Evolutionary conservation across 2,888 invertebrate species (phyloP).

Genomic region (Hypomecis atomaria): DNA sequence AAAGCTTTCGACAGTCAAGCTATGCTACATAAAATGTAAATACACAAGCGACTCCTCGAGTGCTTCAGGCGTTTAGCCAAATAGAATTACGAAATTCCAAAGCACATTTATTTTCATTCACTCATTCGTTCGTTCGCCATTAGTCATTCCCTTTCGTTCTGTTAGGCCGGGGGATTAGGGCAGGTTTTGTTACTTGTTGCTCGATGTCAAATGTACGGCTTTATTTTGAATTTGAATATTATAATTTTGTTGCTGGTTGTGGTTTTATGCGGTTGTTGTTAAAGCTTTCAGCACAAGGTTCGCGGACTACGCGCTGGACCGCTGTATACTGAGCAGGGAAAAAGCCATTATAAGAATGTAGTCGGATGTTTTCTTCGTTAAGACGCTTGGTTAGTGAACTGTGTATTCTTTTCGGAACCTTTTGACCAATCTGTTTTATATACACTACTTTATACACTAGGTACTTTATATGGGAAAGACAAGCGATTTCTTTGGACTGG

Average conservation of each 20-base stretch:
- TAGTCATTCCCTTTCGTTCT: slow-evolving; percentile 38
- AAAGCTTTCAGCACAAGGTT: too few relatives aligned
- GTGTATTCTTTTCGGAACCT: too few relatives aligned
- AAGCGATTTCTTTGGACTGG: too few relatives aligned
- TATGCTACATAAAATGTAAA: slow-evolving; percentile 1
- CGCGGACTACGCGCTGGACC: too few relatives aligned
- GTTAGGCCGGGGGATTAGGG: slow-evolving; percentile 23
- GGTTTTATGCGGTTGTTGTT: too few relatives aligned
- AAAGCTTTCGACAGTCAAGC: background rate
- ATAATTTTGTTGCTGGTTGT: background rate
- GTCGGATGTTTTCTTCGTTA: too few relatives aligned
- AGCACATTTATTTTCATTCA: slow-evolving; percentile 43
- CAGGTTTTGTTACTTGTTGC: slow-evolving; percentile 19
- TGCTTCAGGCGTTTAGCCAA: slow-evolving; percentile 26
- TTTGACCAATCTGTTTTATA: too few relatives aligned
- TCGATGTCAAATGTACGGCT: background rate
- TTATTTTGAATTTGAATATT: background rate
- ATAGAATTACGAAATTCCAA: slow-evolving; percentile 28
- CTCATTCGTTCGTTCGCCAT: slow-evolving; percentile 38
- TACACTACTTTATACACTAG: too few relatives aligned
- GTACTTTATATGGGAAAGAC: too few relatives aligned
- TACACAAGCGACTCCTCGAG: background rate
- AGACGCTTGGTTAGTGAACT: too few relatives aligned
- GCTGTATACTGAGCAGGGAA: too few relatives aligned
- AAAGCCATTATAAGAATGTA: too few relatives aligned